These are phyloP conservation scores for Pseudochirops corinnae DNA, from an alignment of 2,797 vertebrate genomes.

Conservation along the genomic window DNA sequence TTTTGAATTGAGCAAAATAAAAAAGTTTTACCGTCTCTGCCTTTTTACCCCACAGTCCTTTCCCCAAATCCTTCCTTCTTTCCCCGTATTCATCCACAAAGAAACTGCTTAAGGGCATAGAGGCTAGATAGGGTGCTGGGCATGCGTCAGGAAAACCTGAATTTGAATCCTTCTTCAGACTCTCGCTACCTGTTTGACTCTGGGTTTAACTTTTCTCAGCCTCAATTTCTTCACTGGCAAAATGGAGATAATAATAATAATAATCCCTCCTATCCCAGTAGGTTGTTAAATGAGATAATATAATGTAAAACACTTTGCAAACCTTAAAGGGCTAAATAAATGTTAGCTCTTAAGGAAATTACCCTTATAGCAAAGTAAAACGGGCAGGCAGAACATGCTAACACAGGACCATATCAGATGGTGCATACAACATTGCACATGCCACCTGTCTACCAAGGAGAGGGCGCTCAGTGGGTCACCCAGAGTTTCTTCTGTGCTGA, in stretches of 20 bases:
- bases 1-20: not conserved
- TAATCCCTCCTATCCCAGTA: not conserved
- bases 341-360: not conserved
- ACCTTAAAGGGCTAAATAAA: not conserved
- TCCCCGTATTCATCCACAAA: too few relatives aligned
- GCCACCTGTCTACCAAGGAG: not conserved
- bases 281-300: not conserved
- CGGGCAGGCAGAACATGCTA: not conserved
- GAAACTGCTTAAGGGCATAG: rapidly evolving
- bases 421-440: not conserved
- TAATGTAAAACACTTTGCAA: not conserved
- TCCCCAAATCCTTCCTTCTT: not conserved
- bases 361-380: not conserved
- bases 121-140: too few relatives aligned
- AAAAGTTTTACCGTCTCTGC: not conserved
- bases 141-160: not conserved
- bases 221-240: not conserved
- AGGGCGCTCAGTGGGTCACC: not conserved
- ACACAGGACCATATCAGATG: not conserved
- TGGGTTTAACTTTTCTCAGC: not conserved
- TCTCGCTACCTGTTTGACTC: not conserved
- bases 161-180: not conserved
- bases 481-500: not conserved
- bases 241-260: rapidly evolving
- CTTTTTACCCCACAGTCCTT: not conserved